Conservation (phyloP, 2,797 vertebrate species). For the Amblyopsis hoosieri region DNA sequence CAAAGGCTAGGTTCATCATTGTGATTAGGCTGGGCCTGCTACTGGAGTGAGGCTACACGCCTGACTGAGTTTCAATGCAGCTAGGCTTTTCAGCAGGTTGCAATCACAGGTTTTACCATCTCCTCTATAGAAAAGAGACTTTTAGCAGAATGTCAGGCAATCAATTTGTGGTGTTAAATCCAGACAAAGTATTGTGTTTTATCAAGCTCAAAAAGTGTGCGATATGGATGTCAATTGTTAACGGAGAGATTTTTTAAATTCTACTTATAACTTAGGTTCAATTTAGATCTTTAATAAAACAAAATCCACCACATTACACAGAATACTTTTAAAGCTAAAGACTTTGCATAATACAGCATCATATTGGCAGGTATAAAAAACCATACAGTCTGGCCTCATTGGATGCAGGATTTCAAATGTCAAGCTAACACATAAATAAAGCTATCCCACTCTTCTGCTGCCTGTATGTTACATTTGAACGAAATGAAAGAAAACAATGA, state of each 20-base stretch:
- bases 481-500: conserved; percentile 60
- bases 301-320: no score
- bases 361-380: no score
- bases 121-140: conserved; percentile 52
- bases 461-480: conserved; percentile 52
- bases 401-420: no score
- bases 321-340: no score
- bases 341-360: no score
- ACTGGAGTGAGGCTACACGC: conserved; percentile 62
- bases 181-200: conserved; percentile 19
- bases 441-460: conserved; percentile 49
- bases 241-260: conserved; percentile 32
- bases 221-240: conserved; percentile 29
- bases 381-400: no score
- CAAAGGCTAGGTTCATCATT: conserved; percentile 79
- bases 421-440: no score
- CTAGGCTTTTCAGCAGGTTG: conserved; percentile 71
- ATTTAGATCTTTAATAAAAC: no score
- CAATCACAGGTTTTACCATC: conserved; percentile 75
- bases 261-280: no score
- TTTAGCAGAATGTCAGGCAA: conserved; percentile 30
- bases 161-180: conserved; percentile 47
- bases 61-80: conserved; percentile 74
- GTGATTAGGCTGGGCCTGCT: conserved; percentile 75
- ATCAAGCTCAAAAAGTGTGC: conserved; percentile 38